phyloP scores from a whole-genome alignment of 1,140 invertebrate species.

The Solen grandis region DNA sequence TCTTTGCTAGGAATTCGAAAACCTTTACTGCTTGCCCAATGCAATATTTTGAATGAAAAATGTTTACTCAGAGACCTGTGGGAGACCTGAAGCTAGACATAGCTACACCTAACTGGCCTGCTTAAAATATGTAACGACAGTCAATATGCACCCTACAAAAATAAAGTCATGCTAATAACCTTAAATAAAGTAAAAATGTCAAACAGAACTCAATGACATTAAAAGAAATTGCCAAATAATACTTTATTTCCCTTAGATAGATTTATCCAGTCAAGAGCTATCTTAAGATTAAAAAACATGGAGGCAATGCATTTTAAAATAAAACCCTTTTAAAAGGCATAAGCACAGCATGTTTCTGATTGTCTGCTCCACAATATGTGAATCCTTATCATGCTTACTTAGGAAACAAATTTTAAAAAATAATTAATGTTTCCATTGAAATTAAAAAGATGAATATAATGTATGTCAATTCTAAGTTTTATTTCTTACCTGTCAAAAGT shows the following conservation, averaged over 20 bases:
- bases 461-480: background rate
- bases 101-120: constrained; percentile 3
- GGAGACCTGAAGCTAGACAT: background rate
- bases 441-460: background rate
- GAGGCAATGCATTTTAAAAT: background rate
- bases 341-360: background rate
- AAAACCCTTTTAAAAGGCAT: background rate
- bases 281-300: background rate
- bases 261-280: background rate
- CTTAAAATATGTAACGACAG: constrained; percentile 1
- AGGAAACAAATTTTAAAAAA: background rate
- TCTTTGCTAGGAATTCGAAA: background rate
- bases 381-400: too few relatives aligned
- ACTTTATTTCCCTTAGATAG: background rate
- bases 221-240: background rate
- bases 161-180: background rate
- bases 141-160: constrained; percentile 5
- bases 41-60: constrained; percentile 1
- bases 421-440: background rate
- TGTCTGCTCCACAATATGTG: background rate
- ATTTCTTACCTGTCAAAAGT: constrained; percentile 14
- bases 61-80: background rate
- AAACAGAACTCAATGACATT: background rate
- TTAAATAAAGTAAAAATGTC: background rate
- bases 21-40: background rate